These are phyloP conservation scores for Callopanchax toddi DNA, from an alignment of 2,113 vertebrate species.

Conservation along the genomic window DNA sequence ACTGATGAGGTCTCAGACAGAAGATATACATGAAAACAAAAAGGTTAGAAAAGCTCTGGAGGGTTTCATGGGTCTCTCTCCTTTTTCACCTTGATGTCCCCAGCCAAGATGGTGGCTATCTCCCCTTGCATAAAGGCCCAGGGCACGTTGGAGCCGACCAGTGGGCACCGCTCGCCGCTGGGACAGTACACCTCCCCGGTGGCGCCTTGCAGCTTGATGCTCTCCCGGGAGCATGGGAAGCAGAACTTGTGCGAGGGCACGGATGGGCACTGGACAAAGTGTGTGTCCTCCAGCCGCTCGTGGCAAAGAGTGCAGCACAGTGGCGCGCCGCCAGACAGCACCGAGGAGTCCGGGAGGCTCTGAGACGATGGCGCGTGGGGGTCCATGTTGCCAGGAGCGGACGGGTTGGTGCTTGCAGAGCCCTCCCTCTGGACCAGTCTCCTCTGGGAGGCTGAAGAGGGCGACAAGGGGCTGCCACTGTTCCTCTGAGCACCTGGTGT, in stretches of 20 bases:
- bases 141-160: conserved; percentile 94
- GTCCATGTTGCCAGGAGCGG: conserved; percentile 82
- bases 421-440: conserved; percentile 86
- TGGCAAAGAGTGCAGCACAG: conserved; percentile 96
- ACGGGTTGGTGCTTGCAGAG: conserved; percentile 46
- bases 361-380: conserved; percentile 78
- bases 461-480: conserved; percentile 90
- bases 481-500: conserved; percentile 79
- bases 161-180: conserved; percentile 94
- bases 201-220: conserved; percentile 97
- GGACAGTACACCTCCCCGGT: conserved; percentile 97
- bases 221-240: conserved; percentile 96
- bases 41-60: background rate
- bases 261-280: conserved; percentile 97
- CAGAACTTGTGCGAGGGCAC: conserved; percentile 97
- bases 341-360: conserved; percentile 91
- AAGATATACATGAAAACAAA: conserved; percentile 54
- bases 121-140: conserved; percentile 99
- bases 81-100: conserved; percentile 97
- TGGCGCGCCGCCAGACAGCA: conserved; percentile 83
- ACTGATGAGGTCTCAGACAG: conserved; percentile 13
- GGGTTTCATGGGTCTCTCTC: conserved; percentile 91
- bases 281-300: conserved; percentile 97
- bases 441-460: conserved; percentile 88
- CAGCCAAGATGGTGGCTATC: conserved; percentile 95